phyloP scores from a whole-genome alignment of 2,888 invertebrate species.

The Halocaridina rubra region DNA sequence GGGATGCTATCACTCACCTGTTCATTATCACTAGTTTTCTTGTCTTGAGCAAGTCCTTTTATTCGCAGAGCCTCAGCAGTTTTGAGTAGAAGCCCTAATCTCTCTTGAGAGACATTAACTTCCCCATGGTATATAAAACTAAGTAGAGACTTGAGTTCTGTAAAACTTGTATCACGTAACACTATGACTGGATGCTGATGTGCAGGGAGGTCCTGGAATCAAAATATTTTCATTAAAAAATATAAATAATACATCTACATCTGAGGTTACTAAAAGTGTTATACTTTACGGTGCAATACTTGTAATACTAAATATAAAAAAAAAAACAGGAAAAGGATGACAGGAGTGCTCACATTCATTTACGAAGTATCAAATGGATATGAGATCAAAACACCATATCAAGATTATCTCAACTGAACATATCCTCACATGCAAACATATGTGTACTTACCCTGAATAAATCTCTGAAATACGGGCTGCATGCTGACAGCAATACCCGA shows the following conservation, averaged over 20 bases:
- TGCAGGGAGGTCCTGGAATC: conserved; percentile 59
- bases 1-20: conserved; percentile 47
- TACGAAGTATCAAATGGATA: too few relatives aligned
- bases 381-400: too few relatives aligned
- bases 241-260: too few relatives aligned
- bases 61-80: conserved; percentile 63
- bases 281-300: too few relatives aligned
- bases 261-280: too few relatives aligned
- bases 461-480: conserved; percentile 90
- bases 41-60: conserved; percentile 64
- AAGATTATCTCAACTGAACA: too few relatives aligned
- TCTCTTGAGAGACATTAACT: conserved; percentile 63
- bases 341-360: too few relatives aligned
- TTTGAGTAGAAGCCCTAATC: conserved; percentile 62
- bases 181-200: conserved; percentile 64
- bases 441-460: conserved; percentile 78
- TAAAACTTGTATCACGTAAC: conserved; percentile 63
- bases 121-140: conserved; percentile 64
- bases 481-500: conserved; percentile 86
- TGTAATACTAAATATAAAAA: too few relatives aligned
- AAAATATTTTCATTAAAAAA: too few relatives aligned
- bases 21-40: conserved; percentile 59
- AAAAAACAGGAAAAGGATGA: too few relatives aligned
- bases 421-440: conserved; percentile 65
- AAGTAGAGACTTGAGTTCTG: conserved; percentile 63